phyloP scores from a whole-genome alignment of 2,797 vertebrate genomes.

The Rhinoraja longicauda region DNA sequence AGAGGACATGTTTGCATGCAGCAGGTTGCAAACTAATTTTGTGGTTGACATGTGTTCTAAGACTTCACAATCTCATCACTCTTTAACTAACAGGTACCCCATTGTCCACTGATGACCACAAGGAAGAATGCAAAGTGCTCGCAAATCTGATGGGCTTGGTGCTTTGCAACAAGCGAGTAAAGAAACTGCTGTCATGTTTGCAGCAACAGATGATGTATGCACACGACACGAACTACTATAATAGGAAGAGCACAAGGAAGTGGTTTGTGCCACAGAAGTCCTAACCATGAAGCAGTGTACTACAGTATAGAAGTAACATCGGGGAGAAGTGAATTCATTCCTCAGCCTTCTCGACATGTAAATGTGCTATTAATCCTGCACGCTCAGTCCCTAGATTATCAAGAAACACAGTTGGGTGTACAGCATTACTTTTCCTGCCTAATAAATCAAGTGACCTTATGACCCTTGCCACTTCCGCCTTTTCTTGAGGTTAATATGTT shows the following conservation, averaged over 20 bases:
- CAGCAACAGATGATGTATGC: neutral
- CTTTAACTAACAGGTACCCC: too few species aligned
- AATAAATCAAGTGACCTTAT: neutral
- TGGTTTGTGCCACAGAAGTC: conserved; percentile 3
- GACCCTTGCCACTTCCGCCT: neutral
- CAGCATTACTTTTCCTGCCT: neutral
- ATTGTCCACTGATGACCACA: neutral
- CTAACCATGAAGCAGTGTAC: neutral
- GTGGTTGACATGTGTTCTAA: neutral
- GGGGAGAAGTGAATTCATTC: neutral
- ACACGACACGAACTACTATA: neutral
- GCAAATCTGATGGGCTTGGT: neutral
- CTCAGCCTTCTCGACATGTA: neutral
- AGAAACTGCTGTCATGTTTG: conserved; percentile 21
- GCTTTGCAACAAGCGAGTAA: neutral
- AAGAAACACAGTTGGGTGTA: neutral
- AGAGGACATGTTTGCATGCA: neutral
- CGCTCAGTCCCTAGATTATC: neutral
- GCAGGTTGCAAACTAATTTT: neutral
- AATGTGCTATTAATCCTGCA: neutral
- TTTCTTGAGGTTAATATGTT: neutral
- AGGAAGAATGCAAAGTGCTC: neutral
- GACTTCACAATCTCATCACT: too few species aligned
- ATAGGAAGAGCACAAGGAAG: conserved; percentile 34
- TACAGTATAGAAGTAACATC: neutral